Conservation (phyloP, 2,888 invertebrate species). For the Emmelina monodactyla region DNA sequence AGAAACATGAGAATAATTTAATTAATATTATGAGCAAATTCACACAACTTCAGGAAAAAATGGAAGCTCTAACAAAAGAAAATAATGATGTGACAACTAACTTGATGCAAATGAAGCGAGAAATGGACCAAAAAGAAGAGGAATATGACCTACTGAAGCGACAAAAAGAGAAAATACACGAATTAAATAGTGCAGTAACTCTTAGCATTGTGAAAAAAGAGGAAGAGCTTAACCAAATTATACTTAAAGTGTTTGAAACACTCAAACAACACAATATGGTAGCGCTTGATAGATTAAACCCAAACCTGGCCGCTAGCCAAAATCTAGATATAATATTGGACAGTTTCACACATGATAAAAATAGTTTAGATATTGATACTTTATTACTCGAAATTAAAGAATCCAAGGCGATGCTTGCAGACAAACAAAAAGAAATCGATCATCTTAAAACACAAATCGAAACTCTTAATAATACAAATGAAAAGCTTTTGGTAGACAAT, state of each 20-base stretch:
- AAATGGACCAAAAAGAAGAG: constrained; percentile 32
- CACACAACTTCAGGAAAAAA: constrained; percentile 23
- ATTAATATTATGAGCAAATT: constrained; percentile 22
- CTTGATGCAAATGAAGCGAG: constrained; percentile 27
- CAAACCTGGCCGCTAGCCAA: constrained; percentile 20
- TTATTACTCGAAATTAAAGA: constrained; percentile 24
- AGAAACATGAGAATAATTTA: constrained; percentile 26
- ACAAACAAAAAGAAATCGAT: constrained; percentile 27
- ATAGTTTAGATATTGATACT: constrained; percentile 14
- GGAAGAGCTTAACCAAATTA: constrained; percentile 26
- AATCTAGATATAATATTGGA: constrained; percentile 30
- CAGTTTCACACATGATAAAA: constrained; percentile 19
- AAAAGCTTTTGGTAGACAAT: constrained; percentile 16
- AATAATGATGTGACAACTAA: constrained; percentile 27
- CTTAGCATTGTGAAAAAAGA: constrained; percentile 40
- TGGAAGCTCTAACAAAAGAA: constrained; percentile 25
- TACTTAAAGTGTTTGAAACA: constrained; percentile 26
- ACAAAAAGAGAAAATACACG: constrained; percentile 37
- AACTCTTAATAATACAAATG: constrained; percentile 19
- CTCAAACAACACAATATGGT: constrained; percentile 28
- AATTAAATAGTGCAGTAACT: constrained; percentile 44
- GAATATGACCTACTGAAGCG: constrained; percentile 32
- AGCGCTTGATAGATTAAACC: constrained; percentile 22
- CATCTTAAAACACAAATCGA: constrained; percentile 21
- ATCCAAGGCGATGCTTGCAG: constrained; percentile 22